Conservation (phyloP, 2,797 vertebrate genomes). For the Chloroceryle inda region DNA sequence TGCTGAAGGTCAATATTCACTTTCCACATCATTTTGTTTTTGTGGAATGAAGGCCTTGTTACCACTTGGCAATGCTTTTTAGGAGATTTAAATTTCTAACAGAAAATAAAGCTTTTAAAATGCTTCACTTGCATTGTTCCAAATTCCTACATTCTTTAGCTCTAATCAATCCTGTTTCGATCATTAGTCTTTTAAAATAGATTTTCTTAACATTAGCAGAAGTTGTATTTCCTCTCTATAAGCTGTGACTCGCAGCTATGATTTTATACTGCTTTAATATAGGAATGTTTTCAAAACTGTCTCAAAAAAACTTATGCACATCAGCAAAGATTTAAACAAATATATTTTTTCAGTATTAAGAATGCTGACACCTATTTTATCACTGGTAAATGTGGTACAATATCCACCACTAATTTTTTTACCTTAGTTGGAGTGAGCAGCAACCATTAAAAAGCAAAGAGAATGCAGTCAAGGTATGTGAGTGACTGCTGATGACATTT, state of each 20-base stretch:
- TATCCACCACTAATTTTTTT: not conserved
- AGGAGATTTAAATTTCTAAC: conserved; percentile 23
- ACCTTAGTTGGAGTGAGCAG: not conserved
- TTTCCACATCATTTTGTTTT: conserved; percentile 30
- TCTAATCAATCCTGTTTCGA: not conserved
- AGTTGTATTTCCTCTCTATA: not conserved
- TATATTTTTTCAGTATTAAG: not conserved
- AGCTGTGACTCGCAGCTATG: not conserved
- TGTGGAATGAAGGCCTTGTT: conserved; percentile 25
- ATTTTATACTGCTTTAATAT: not conserved
- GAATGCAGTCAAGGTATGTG: not conserved
- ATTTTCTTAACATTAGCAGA: not conserved
- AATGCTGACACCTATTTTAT: not conserved
- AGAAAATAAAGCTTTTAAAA: conserved; percentile 30
- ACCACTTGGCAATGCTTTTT: conserved; percentile 22
- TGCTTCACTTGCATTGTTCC: not conserved
- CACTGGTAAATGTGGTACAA: not conserved
- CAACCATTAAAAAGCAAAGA: not conserved
- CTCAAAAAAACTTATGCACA: not conserved
- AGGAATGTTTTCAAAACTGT: not conserved
- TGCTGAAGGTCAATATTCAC: not conserved
- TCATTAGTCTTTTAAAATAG: not conserved
- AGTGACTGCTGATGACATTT: not conserved
- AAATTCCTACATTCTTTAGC: not conserved
- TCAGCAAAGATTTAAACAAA: not conserved